Evolutionary conservation across 2,797 vertebrate species (phyloP), one percentile per base, ranked within the genome.

Genomic region (Pseudochirops corinnae): DNA sequence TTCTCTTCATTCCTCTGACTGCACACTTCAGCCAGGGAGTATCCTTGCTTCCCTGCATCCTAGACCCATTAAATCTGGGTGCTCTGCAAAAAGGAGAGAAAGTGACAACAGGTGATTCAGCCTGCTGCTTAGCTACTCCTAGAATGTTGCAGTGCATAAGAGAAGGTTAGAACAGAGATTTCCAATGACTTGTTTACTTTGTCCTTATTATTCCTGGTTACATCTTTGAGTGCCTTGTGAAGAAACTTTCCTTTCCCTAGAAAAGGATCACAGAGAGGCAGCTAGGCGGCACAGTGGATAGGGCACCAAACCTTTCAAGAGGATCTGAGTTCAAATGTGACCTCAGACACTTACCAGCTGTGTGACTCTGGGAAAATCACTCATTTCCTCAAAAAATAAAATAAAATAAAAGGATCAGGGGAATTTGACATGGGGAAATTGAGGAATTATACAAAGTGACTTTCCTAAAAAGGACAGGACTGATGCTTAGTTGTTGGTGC

Each of bases 321-420:
- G 60, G 60, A 16, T 33, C 12, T 62, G 31, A 39, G 7, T 74
- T 39, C 33, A 16, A 74, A 74, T 74, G 1, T 18, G 16, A 7
- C 10, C 33, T 74, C 62, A 39, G 14, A 67, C 62, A 67, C 13
- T 62, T 62, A 33, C 31, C 95, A 94, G 55, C 91, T 94, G 53
- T 91, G 28, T 74, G 91, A 95, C 56, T 50, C 55, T 94, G 92
- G 58, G 82, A 91, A 94, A 94, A 53, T 67, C 46, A 55, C n/a
- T n/a, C 28, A 39, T 74, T 82, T n/a, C n/a, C n/a, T 82, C 5
- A 74, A 74, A 74, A 39, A 67, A 67, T 33, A 62, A 67, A 67
- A 67, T 5, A 46, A 87, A 87, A 67, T 16, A 46, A 87, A 87
- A 11, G 24, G 9, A 50, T 46, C 39, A 26, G 74, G 74, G 39